Conservation (phyloP, 2,797 vertebrate species). For the Coracias cyanogaster region DNA sequence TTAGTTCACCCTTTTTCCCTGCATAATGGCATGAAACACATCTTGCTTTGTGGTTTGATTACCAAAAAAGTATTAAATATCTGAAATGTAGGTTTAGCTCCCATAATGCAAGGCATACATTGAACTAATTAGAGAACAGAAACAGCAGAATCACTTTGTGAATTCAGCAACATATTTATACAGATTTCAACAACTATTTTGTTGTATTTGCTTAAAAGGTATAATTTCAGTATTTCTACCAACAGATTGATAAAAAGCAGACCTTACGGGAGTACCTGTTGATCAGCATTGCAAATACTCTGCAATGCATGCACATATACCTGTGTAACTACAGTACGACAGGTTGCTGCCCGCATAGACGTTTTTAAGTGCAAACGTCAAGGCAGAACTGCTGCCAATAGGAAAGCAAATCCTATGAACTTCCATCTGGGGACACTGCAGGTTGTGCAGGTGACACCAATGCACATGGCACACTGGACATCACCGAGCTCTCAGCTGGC, state of each 20-base stretch:
- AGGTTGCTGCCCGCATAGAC: background rate
- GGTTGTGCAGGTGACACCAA: fast-evolving
- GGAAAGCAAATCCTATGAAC: background rate
- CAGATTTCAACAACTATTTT: background rate
- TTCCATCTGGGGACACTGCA: fast-evolving
- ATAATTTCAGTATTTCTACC: background rate
- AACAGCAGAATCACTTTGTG: background rate
- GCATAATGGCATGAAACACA: background rate
- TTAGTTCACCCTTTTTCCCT: background rate
- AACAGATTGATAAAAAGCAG: background rate
- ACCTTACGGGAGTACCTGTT: background rate
- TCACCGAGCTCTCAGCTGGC: background rate
- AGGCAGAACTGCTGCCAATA: background rate
- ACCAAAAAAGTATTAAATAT: background rate
- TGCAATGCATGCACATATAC: fast-evolving
- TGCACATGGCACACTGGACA: background rate
- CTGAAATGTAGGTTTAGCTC: background rate
- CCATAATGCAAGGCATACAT: fast-evolving
- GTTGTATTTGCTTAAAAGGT: background rate
- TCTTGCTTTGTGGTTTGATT: background rate
- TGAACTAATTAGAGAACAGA: background rate
- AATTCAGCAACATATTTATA: background rate
- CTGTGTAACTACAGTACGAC: background rate
- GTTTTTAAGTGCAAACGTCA: background rate
- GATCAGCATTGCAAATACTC: background rate